Conservation (phyloP, 2,888 invertebrate genomes). For the Steinernema hermaphroditum region DNA sequence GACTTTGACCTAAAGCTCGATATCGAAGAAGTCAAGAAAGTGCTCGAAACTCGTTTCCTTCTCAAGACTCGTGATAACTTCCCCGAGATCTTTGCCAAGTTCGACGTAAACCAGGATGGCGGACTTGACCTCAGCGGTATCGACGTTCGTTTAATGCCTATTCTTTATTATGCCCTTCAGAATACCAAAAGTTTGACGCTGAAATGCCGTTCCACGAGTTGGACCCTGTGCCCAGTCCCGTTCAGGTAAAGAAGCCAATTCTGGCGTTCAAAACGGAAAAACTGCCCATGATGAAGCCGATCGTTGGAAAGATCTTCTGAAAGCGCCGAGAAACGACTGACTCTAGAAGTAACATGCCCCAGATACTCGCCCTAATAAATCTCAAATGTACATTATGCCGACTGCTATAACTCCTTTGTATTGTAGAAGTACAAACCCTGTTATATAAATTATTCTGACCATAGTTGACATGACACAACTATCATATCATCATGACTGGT, state of each 20-base stretch:
- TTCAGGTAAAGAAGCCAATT: slow-evolving; percentile 18
- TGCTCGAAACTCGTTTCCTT: slow-evolving; percentile 56
- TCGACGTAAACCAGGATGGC: slow-evolving; percentile 56
- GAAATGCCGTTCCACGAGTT: slow-evolving; percentile 58
- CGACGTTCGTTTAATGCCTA: too few relatives aligned
- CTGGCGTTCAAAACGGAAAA: slow-evolving; percentile 36
- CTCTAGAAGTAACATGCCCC: background rate
- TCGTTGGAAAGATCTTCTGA: slow-evolving; percentile 21
- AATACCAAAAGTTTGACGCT: slow-evolving; percentile 58
- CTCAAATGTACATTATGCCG: slow-evolving; percentile 25
- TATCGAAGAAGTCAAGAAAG: slow-evolving; percentile 50
- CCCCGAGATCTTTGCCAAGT: slow-evolving; percentile 52
- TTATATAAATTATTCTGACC: too few relatives aligned
- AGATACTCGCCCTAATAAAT: slow-evolving; percentile 31
- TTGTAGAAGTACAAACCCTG: too few relatives aligned
- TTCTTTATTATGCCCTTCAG: too few relatives aligned
- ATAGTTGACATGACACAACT: too few relatives aligned
- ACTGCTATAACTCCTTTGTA: background rate
- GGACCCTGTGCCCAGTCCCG: slow-evolving; percentile 43
- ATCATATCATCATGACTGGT: too few relatives aligned
- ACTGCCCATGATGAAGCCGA: slow-evolving; percentile 39
- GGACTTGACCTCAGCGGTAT: slow-evolving; percentile 51
- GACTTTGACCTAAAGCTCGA: slow-evolving; percentile 54
- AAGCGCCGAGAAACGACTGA: background rate
- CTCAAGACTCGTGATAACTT: slow-evolving; percentile 58